phyloP scores from a whole-genome alignment of 2,888 invertebrate species.

The Aphrophora alni region DNA sequence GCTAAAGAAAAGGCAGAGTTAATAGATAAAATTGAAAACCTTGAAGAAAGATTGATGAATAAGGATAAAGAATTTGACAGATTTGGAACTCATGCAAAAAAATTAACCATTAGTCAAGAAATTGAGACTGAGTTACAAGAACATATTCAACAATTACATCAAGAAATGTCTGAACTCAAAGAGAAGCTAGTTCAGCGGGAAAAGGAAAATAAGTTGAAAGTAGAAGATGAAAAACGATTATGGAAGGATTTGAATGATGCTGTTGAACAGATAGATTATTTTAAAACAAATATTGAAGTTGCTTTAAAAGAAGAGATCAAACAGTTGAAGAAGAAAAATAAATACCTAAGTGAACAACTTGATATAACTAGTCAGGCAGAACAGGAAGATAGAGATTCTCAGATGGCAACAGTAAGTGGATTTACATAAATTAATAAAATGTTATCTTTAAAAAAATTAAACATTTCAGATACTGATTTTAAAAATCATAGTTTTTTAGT shows the following conservation, averaged over 20 bases:
- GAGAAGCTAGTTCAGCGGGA: slow-evolving; percentile 57
- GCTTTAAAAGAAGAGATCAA: slow-evolving; percentile 31
- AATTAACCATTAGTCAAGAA: slow-evolving; percentile 42
- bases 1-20: slow-evolving; percentile 71
- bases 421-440: too few relatives aligned
- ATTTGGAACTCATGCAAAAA: slow-evolving; percentile 62
- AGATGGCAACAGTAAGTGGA: background rate
- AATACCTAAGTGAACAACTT: background rate
- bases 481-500: too few relatives aligned
- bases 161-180: slow-evolving; percentile 63
- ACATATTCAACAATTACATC: slow-evolving; percentile 60
- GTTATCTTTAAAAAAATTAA: too few relatives aligned
- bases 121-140: slow-evolving; percentile 45
- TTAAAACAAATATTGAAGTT: slow-evolving; percentile 59
- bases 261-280: slow-evolving; percentile 59
- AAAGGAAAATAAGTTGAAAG: slow-evolving; percentile 55
- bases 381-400: background rate
- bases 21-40: slow-evolving; percentile 64
- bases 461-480: too few relatives aligned
- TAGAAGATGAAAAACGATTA: slow-evolving; percentile 58
- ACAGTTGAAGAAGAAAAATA: slow-evolving; percentile 23
- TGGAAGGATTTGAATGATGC: slow-evolving; percentile 60
- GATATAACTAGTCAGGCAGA: background rate
- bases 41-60: slow-evolving; percentile 63
- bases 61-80: slow-evolving; percentile 60